Evolutionary conservation across 1,140 invertebrate species (phyloP).

Genomic region (Trinorchestia longiramus): DNA sequence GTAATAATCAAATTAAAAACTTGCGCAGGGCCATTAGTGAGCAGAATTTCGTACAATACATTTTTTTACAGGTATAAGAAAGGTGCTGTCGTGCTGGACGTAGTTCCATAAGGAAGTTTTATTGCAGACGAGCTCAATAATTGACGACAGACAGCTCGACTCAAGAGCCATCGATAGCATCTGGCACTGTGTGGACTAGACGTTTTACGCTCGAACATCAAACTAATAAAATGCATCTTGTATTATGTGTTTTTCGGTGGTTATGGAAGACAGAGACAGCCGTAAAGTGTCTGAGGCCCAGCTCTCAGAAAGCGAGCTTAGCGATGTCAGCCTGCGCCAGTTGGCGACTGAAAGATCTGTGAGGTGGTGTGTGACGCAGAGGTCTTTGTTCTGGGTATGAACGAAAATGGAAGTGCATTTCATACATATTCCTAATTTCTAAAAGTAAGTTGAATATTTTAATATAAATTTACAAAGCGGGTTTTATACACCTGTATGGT

Average conservation of each 20-base stretch:
- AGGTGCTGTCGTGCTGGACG: neutral
- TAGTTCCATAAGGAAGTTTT: neutral
- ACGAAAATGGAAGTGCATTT: neutral
- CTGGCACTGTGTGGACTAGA: neutral
- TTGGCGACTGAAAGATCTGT: neutral
- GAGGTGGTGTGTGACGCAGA: neutral
- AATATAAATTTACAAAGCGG: neutral
- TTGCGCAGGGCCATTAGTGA: neutral
- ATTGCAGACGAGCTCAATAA: no score
- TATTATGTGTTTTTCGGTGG: neutral
- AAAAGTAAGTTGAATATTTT: neutral
- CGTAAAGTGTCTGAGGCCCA: neutral
- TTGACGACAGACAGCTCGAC: neutral
- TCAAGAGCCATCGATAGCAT: neutral
- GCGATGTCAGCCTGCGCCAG: neutral
- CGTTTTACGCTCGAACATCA: neutral
- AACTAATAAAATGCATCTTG: neutral
- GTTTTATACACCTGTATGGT: neutral
- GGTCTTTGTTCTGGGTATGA: neutral
- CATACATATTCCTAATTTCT: neutral
- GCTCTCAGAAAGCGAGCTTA: neutral
- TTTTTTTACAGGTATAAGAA: neutral
- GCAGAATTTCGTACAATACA: neutral
- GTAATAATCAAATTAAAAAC: neutral
- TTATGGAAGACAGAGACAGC: neutral